Evolutionary conservation across 2,797 vertebrate species (phyloP).

Genomic region (Syngnathus acus): DNA sequence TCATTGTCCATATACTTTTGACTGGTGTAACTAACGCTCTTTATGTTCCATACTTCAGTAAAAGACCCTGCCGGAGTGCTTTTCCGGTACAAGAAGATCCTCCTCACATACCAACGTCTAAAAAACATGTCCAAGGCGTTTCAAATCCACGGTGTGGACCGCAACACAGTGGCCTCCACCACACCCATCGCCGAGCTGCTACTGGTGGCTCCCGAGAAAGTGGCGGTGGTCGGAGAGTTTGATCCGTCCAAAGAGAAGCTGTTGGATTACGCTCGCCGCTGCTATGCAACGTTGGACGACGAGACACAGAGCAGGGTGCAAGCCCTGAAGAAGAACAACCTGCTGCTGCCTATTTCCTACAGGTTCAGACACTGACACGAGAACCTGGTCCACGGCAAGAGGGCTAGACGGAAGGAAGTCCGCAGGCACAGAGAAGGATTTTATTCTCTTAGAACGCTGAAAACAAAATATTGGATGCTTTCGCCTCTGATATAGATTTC

Average conservation of each 20-base stretch:
- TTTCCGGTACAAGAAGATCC: conserved; percentile 89
- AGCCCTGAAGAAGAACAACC: conserved; percentile 86
- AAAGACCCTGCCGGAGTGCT: conserved; percentile 88
- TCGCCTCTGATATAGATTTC: too few relatives aligned
- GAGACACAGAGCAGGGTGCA: conserved; percentile 85
- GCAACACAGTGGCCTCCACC: conserved; percentile 86
- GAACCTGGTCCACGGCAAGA: neutral
- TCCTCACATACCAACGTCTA: conserved; percentile 84
- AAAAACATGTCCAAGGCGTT: conserved; percentile 92
- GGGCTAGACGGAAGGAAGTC: neutral
- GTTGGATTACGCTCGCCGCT: conserved; percentile 86
- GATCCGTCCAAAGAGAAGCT: conserved; percentile 87
- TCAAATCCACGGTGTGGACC: conserved; percentile 85
- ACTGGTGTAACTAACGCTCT: neutral
- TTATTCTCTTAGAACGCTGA: neutral
- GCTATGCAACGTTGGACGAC: conserved; percentile 82
- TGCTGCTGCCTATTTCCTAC: conserved; percentile 87
- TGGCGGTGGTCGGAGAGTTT: conserved; percentile 84
- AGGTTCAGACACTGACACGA: conserved; percentile 74
- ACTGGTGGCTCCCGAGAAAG: conserved; percentile 86
- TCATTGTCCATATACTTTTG: too few relatives aligned
- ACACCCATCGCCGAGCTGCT: conserved; percentile 88
- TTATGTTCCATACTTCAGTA: conserved; percentile 55
- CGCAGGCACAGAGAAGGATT: neutral
- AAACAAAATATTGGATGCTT: neutral